These are phyloP conservation scores for Noctilio leporinus DNA, from an alignment of 2,113 vertebrate genomes.

Conservation along the genomic window DNA sequence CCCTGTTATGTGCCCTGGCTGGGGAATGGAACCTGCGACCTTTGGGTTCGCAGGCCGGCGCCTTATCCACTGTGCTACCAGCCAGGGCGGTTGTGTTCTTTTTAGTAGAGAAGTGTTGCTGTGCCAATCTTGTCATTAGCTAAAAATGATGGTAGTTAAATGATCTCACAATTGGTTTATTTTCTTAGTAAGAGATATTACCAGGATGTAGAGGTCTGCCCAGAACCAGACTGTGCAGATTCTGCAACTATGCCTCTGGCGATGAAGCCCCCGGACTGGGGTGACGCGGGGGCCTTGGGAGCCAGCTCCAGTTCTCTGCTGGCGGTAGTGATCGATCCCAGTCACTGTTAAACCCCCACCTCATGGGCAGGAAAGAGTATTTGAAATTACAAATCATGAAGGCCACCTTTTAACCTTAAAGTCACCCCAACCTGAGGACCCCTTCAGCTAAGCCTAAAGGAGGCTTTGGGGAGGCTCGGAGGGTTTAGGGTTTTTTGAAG, in stretches of 20 bases:
- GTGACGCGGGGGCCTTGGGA: neutral
- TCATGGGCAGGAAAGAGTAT: neutral
- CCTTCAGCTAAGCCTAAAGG: neutral
- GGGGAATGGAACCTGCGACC: too few species aligned
- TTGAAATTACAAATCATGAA: neutral
- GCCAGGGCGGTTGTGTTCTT: too few species aligned
- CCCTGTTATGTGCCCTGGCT: too few species aligned
- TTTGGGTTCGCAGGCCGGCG: too few species aligned
- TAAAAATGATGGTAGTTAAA: neutral
- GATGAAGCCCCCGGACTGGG: neutral
- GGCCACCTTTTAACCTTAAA: neutral
- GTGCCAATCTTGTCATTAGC: neutral
- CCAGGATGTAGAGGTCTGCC: neutral
- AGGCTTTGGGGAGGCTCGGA: neutral
- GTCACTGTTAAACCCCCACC: neutral
- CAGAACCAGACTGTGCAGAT: neutral
- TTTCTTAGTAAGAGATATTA: neutral
- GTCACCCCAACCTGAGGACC: neutral
- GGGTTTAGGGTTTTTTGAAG: neutral
- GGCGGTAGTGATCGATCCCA: neutral
- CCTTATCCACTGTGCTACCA: too few species aligned
- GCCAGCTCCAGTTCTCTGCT: neutral
- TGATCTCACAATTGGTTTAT: neutral
- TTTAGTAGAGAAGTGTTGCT: neutral
- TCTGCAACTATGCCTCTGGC: neutral